These are phyloP conservation scores for Cariama cristata DNA, from an alignment of 2,113 vertebrate species.

Conservation along the genomic window DNA sequence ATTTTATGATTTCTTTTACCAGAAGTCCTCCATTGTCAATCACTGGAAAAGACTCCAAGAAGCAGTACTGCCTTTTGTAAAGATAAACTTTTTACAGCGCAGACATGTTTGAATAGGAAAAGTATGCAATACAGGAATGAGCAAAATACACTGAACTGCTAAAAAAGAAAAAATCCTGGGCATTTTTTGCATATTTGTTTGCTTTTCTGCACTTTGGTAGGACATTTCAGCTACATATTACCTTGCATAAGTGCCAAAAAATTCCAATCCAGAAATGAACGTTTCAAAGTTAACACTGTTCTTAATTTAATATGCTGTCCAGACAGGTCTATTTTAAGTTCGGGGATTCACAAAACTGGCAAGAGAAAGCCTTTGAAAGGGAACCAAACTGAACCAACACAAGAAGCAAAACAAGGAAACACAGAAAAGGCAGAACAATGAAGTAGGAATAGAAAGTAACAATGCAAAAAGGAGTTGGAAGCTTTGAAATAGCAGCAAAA, in stretches of 20 bases:
- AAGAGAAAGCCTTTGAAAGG: background rate
- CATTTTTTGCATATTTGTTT: background rate
- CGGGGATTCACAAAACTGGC: background rate
- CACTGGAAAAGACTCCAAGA: background rate
- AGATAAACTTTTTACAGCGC: background rate
- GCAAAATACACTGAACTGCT: background rate
- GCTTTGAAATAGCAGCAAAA: background rate
- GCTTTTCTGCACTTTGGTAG: background rate
- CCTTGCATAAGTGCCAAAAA: background rate
- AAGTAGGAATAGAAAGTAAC: constrained; percentile 53
- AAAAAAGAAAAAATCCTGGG: background rate
- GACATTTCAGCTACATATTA: background rate
- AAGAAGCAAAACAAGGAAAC: constrained; percentile 49
- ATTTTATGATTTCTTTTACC: background rate
- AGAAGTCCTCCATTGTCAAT: background rate
- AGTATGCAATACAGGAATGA: background rate
- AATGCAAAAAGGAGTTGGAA: background rate
- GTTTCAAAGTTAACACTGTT: background rate
- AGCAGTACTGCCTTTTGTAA: background rate
- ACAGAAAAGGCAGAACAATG: constrained; percentile 29
- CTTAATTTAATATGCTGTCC: background rate
- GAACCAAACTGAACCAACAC: constrained; percentile 11
- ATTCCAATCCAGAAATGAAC: background rate
- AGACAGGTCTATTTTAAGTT: background rate
- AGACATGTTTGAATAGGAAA: background rate